phyloP scores from a whole-genome alignment of 2,113 vertebrate genomes.

The Bos indicus region DNA sequence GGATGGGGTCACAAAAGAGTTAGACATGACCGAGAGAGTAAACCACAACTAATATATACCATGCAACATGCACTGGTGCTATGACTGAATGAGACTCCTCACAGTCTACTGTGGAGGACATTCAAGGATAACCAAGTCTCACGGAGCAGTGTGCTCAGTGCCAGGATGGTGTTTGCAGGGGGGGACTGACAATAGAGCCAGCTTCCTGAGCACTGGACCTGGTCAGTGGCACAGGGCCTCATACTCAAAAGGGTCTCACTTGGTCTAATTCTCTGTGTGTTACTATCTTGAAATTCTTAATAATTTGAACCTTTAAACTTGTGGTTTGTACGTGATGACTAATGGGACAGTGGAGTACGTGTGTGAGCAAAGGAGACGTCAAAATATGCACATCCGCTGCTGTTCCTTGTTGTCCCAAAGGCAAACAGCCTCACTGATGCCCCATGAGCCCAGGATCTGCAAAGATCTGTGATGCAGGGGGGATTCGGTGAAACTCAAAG shows the following conservation, averaged over 20 bases:
- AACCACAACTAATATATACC: not conserved
- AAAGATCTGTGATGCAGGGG: not conserved
- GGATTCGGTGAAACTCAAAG: not conserved
- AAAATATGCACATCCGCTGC: fast-evolving
- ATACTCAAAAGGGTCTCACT: not conserved
- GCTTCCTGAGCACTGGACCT: not conserved
- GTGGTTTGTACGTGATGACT: not conserved
- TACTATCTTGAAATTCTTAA: not conserved
- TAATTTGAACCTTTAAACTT: not conserved
- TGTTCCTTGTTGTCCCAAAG: not conserved
- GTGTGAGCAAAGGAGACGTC: not conserved
- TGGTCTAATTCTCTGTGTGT: not conserved
- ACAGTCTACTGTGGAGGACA: not conserved
- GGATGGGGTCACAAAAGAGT: not conserved
- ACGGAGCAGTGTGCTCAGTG: not conserved
- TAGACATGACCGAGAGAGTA: fast-evolving
- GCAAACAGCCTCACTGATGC: not conserved
- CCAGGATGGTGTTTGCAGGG: not conserved
- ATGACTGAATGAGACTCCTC: not conserved
- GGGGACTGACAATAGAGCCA: not conserved
- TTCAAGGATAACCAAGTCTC: not conserved
- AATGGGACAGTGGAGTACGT: not conserved
- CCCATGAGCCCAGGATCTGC: not conserved
- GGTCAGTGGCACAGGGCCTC: not conserved
- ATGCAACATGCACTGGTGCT: not conserved